Percentiles rank a stretch among this genome's conserved stretches.
Evolutionary conservation across 2,797 vertebrate genomes (phyloP).

Genomic region (Fistularia tabacaria): DNA sequence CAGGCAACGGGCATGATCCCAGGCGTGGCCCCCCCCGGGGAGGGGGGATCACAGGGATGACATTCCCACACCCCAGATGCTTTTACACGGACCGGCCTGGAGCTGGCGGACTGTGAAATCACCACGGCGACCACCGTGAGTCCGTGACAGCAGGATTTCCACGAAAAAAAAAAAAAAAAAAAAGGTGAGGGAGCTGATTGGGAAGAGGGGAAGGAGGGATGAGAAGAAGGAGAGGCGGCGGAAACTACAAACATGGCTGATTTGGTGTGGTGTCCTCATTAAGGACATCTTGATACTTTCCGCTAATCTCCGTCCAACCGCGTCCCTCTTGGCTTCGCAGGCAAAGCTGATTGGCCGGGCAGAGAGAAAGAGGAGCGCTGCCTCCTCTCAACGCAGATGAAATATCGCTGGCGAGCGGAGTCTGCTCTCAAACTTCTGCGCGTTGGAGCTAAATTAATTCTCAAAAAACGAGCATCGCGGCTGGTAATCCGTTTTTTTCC

Average conservation of each 20-base stretch:
- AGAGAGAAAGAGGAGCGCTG: no score
- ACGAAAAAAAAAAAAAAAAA: constrained; percentile 3
- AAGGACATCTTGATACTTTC: constrained; percentile 31
- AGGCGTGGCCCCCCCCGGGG: constrained; percentile 33
- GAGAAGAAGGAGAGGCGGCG: constrained; percentile 11
- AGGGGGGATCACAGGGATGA: constrained; percentile 62
- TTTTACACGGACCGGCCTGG: constrained; percentile 33
- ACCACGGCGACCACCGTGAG: constrained; percentile 36
- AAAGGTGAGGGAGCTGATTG: constrained; percentile 24
- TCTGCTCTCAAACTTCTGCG: no score
- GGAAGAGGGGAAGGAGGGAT: not conserved
- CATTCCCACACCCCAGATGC: constrained; percentile 63
- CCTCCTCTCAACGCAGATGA: no score
- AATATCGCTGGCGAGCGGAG: no score
- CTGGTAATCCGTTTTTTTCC: no score
- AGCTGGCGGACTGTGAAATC: constrained; percentile 54
- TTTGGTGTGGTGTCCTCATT: constrained; percentile 41
- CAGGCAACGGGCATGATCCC: constrained; percentile 60
- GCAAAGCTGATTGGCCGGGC: no score
- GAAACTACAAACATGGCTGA: constrained; percentile 24
- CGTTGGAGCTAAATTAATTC: no score
- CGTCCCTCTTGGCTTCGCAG: constrained; percentile 14
- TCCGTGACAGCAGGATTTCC: constrained; percentile 39
- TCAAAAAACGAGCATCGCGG: no score
- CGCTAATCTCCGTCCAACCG: constrained; percentile 24